Percentiles rank a stretch among this genome's conserved stretches.
These are phyloP conservation scores for Petrophora chlorosata DNA, from an alignment of 2,888 invertebrate genomes.

Conservation along the genomic window DNA sequence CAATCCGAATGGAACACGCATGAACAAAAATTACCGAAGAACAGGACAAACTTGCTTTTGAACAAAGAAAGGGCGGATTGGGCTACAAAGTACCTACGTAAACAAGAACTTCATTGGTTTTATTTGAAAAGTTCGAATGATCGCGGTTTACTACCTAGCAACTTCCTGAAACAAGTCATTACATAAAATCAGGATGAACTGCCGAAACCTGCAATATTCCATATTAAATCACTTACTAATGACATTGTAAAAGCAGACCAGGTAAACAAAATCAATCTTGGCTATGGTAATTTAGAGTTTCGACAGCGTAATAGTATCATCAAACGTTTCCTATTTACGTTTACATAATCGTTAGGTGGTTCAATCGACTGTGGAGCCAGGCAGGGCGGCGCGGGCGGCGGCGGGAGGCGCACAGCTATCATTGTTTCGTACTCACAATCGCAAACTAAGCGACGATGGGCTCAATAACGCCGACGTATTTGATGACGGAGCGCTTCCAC, in stretches of 20 bases:
- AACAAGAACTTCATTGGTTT: slow-evolving; percentile 72
- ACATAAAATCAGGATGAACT: slow-evolving; percentile 11
- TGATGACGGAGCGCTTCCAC: slow-evolving; percentile 51
- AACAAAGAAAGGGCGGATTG: slow-evolving; percentile 61
- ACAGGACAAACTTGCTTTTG: slow-evolving; percentile 60
- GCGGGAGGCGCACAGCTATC: slow-evolving; percentile 10
- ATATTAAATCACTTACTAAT: slow-evolving; percentile 10
- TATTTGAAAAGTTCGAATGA: slow-evolving; percentile 75
- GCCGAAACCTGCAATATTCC: slow-evolving; percentile 5
- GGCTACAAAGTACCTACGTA: slow-evolving; percentile 62
- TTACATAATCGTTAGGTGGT: slow-evolving; percentile 17
- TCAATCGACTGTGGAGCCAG: slow-evolving; percentile 11
- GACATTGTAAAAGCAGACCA: slow-evolving; percentile 3
- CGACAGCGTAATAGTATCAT: slow-evolving; percentile 23
- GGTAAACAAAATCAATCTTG: slow-evolving; percentile 21
- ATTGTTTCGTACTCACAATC: slow-evolving; percentile 34
- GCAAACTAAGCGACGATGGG: slow-evolving; percentile 34
- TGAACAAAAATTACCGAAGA: slow-evolving; percentile 50
- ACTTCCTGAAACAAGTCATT: slow-evolving; percentile 37
- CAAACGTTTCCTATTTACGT: slow-evolving; percentile 26
- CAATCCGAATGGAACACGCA: slow-evolving; percentile 26
- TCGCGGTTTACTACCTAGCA: slow-evolving; percentile 58
- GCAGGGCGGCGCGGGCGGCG: neutral
- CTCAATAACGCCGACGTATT: slow-evolving; percentile 40
- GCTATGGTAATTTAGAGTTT: slow-evolving; percentile 20